Base-by-base conservation (phyloP, 2,797 vertebrate genomes). In the Lagodon rhomboides region DNA sequence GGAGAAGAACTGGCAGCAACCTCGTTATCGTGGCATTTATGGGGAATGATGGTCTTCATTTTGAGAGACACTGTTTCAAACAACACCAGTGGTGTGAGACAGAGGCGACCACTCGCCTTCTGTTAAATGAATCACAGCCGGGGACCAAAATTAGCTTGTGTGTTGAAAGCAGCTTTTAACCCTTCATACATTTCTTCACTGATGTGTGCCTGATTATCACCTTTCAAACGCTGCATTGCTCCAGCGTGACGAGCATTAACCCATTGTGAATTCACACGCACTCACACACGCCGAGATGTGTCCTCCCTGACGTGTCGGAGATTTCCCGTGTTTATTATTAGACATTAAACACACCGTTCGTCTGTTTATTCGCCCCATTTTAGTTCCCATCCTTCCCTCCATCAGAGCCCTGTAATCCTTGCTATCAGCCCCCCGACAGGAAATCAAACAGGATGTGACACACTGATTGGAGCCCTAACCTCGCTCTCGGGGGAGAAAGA, bases 361-460 rank as follows among this genome's bases (percentile, higher is more conserved):
- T 68, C 27, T 3, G 16, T 75, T 84, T 55, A 41, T 51, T 78
- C 34, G 23, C 63, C 55, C 61, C 3, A 11, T 67, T 70, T 54
- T 63, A 62, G 46, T 65, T 61, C 17, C 30, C 51, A 59, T 77
- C 73, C 15, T 65, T 71, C 58, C 44, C 20, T 75, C 74, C 38
- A 20, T 82, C 75, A 1, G 65, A 73, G 53, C 38, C 15, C 51
- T 22, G 60, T 63, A 72, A 87, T 82, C 81, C 67, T 34, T 61
- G 50, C 60, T 30, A 79, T 88, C 85, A 77, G 80, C n/a, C 25
- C 22, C 46, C 54, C 77, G 84, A 85, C 85, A 89, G 82, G 79
- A 87, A 86, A 83, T 90, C 85, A 85, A 86, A 89, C 61, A 63
- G 80, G 78, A 84, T 75, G 56, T 68, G 81, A 90, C 75, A 75